Conservation (phyloP, 2,888 invertebrate genomes). For the Dasypogon diadema region DNA sequence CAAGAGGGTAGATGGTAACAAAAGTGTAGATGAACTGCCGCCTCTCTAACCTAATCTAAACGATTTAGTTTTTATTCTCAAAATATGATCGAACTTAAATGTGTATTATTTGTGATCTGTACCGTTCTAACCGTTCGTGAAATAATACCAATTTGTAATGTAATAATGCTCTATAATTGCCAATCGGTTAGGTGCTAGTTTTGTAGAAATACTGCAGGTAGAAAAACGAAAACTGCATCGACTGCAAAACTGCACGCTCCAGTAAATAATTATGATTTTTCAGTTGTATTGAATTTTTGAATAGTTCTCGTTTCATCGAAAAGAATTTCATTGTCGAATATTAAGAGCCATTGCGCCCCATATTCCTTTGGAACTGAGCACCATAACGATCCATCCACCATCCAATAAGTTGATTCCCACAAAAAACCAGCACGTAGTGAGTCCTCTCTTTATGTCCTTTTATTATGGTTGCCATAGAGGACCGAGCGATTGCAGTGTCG, state of each 20-base stretch:
- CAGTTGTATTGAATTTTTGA: constrained; percentile 27
- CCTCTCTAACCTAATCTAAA: too few species aligned
- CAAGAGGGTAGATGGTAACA: too few species aligned
- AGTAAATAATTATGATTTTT: neutral
- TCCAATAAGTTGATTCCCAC: constrained; percentile 39
- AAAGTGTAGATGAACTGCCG: too few species aligned
- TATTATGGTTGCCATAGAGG: constrained; percentile 56
- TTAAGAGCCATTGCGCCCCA: constrained; percentile 28
- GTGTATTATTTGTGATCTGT: too few species aligned
- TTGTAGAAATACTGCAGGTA: too few species aligned
- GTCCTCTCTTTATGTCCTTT: constrained; percentile 52
- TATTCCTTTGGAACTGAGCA: neutral
- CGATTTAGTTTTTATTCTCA: too few species aligned
- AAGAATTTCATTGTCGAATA: constrained; percentile 35
- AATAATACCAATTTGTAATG: too few species aligned
- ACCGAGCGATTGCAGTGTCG: constrained; percentile 55
- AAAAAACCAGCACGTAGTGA: constrained; percentile 44
- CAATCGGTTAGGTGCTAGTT: too few species aligned
- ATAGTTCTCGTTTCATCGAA: neutral
- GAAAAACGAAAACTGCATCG: too few species aligned
- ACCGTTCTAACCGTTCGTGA: too few species aligned
- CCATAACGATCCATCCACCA: constrained; percentile 5
- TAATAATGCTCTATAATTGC: too few species aligned
- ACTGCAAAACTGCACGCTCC: neutral
- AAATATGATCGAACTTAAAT: too few species aligned